phyloP scores from a whole-genome alignment of 2,797 vertebrate species.

The Clarias platycephalus region DNA sequence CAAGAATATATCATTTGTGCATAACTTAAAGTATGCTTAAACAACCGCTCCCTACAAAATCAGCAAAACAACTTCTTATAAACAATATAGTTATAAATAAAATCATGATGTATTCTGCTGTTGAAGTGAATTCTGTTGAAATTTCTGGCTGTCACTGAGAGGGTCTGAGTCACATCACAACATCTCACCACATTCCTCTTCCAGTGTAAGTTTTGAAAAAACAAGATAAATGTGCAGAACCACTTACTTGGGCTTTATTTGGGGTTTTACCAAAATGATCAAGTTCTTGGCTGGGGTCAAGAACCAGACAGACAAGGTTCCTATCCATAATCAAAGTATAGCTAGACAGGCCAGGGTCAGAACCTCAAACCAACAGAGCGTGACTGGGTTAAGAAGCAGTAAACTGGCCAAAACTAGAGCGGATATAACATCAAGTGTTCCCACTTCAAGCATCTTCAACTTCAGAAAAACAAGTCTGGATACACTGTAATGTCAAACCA shows the following conservation, averaged over 20 bases:
- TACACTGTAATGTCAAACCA: neutral
- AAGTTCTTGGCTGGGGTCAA: constrained; percentile 20
- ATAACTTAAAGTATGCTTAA: too few species aligned
- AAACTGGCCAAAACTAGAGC: neutral
- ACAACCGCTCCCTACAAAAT: neutral
- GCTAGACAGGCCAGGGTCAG: neutral
- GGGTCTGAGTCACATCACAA: constrained; percentile 72
- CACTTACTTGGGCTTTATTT: constrained; percentile 27
- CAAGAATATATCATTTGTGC: neutral
- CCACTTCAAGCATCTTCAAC: neutral
- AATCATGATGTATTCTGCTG: neutral
- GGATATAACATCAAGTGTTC: neutral
- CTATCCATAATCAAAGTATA: constrained; percentile 31
- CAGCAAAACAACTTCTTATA: neutral
- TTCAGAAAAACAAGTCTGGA: neutral
- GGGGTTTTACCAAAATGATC: neutral
- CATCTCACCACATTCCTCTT: constrained; percentile 84
- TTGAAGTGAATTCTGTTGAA: constrained; percentile 7
- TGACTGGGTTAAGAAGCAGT: constrained; percentile 9
- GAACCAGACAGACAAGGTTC: constrained; percentile 12
- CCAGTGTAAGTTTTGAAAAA: constrained; percentile 75
- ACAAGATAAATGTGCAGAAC: neutral
- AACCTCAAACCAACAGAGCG: constrained; percentile 17
- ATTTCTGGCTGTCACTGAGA: neutral
- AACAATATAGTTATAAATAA: neutral